A percentile compares a stretch with the other conserved stretches of the same genome.
Conservation (phyloP, 2,797 vertebrate species). For the Enteromius radiatus region DNA sequence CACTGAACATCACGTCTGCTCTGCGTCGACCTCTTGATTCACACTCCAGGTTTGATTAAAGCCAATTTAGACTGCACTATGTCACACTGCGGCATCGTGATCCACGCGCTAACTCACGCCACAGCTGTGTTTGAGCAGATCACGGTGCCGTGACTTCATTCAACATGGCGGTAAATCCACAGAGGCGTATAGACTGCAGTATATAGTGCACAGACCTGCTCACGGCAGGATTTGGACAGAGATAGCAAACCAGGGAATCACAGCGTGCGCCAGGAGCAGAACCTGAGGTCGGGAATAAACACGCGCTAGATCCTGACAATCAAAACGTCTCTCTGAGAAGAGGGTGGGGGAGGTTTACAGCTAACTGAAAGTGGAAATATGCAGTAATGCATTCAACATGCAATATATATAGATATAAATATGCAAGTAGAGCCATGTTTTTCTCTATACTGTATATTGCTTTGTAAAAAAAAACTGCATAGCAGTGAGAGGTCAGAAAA, state of each 20-base stretch:
- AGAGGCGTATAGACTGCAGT: not conserved
- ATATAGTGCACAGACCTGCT: conserved; percentile 15
- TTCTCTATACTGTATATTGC: not conserved
- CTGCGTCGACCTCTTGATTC: conserved; percentile 19
- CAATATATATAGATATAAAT: conserved; percentile 22
- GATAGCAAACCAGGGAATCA: not conserved
- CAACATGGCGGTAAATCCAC: conserved; percentile 49
- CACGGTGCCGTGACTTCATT: conserved; percentile 36
- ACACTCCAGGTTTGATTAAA: conserved; percentile 35
- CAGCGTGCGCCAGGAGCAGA: not conserved
- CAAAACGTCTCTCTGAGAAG: conserved; percentile 17
- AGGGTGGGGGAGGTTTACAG: not conserved
- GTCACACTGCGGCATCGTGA: conserved; percentile 17
- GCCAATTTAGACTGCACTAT: conserved; percentile 30
- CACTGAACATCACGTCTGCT: not conserved
- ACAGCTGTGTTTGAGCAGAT: conserved; percentile 44
- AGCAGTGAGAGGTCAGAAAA: conserved; percentile 19
- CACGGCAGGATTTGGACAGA: conserved; percentile 11
- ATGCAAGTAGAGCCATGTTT: not conserved
- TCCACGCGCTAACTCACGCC: conserved; percentile 25
- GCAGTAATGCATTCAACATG: conserved; percentile 9
- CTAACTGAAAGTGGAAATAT: not conserved
- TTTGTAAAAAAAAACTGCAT: not conserved
- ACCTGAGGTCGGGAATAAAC: conserved; percentile 33
- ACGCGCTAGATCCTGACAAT: not conserved